A percentile compares a stretch with the other conserved stretches of the same genome.
Evolutionary conservation across 2,113 vertebrate genomes (phyloP).

Genomic region (Gallinago jamesoni): DNA sequence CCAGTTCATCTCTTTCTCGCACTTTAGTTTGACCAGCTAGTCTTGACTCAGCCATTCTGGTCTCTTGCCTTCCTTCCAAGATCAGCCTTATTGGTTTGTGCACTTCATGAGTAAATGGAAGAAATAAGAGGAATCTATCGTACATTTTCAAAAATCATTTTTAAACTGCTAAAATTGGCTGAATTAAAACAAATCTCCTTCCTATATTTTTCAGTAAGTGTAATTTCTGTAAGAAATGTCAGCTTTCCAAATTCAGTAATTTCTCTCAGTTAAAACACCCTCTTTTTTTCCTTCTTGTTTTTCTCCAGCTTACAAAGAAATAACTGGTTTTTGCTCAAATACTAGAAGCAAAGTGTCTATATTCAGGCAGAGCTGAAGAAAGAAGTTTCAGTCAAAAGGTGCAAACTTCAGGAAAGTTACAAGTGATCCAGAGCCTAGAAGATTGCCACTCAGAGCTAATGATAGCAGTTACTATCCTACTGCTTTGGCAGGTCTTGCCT

Average conservation of each 20-base stretch:
- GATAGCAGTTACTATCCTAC: fast-evolving
- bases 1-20: not conserved
- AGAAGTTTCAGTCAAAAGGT: not conserved
- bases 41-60: not conserved
- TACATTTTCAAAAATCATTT: not conserved
- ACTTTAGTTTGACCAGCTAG: not conserved
- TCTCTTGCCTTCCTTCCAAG: not conserved
- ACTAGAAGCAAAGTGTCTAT: not conserved
- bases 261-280: not conserved
- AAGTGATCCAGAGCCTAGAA: not conserved
- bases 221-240: not conserved
- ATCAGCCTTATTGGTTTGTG: not conserved
- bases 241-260: not conserved
- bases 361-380: not conserved
- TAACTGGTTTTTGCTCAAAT: not conserved
- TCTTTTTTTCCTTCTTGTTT: not conserved
- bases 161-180: not conserved
- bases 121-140: not conserved
- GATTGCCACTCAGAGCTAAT: not conserved
- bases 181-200: not conserved
- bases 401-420: not conserved
- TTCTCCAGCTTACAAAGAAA: not conserved
- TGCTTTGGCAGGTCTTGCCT: not conserved
- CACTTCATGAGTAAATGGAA: not conserved
- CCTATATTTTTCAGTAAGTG: not conserved